A percentile compares a stretch with the other conserved stretches of the same genome.
Conservation (phyloP, 2,888 invertebrate species). For the Ischnura elegans region DNA sequence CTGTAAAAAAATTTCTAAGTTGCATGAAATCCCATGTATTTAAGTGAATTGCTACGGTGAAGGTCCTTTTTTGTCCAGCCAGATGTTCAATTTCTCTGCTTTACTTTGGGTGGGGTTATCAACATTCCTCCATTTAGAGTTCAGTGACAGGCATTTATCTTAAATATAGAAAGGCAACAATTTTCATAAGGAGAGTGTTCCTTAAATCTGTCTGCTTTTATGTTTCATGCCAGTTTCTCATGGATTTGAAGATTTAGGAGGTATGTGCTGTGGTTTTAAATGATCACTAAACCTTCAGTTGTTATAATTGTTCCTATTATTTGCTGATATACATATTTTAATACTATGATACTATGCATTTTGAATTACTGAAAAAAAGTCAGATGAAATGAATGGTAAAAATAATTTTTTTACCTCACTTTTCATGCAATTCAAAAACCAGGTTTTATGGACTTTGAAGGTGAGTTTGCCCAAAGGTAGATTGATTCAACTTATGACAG, state of each 20-base stretch:
- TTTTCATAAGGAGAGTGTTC: background rate
- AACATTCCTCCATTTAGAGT: too few relatives aligned
- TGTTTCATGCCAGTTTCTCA: background rate
- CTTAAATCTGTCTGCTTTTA: background rate
- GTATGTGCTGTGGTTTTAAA: background rate
- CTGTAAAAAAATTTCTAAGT: too few relatives aligned
- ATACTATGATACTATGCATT: too few relatives aligned
- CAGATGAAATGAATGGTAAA: background rate
- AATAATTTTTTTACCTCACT: background rate
- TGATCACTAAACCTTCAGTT: background rate
- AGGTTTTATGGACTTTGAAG: conserved; percentile 27
- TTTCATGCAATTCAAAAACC: conserved; percentile 1
- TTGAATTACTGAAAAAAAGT: background rate
- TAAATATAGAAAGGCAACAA: too few relatives aligned
- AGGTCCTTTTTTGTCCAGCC: too few relatives aligned
- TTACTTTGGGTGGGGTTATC: too few relatives aligned
- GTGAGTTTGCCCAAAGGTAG: background rate
- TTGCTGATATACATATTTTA: too few relatives aligned
- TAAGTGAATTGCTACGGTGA: too few relatives aligned
- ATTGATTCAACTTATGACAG: too few relatives aligned
- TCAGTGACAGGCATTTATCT: too few relatives aligned
- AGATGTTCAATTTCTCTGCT: too few relatives aligned
- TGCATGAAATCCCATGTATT: too few relatives aligned
- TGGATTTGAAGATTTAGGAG: conserved; percentile 53
- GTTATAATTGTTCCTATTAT: background rate